A percentile compares a stretch with the other conserved stretches of the same genome.
These are phyloP conservation scores for Phortica okadai DNA, from an alignment of 2,888 invertebrate genomes.

Conservation along the genomic window DNA sequence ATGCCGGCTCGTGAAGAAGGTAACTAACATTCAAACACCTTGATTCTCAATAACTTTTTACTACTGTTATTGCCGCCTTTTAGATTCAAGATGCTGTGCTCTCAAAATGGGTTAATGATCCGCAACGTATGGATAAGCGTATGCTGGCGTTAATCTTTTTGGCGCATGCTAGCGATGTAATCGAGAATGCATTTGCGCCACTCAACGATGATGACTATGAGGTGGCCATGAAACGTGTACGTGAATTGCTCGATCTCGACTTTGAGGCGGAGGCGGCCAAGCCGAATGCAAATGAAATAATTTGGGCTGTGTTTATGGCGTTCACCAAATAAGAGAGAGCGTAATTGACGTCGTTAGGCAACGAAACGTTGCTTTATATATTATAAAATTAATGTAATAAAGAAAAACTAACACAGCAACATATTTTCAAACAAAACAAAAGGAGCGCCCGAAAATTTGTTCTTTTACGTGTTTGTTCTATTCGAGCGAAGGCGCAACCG, in stretches of 20 bases:
- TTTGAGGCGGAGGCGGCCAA: conserved; percentile 97
- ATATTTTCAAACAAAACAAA: background rate
- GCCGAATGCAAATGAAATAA: conserved; percentile 92
- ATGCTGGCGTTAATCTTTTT: conserved; percentile 94
- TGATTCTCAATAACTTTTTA: background rate
- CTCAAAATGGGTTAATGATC: conserved; percentile 97
- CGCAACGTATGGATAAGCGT: conserved; percentile 97
- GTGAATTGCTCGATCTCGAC: conserved; percentile 96
- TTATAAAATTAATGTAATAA: conserved; percentile 32
- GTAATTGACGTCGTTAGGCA: conserved; percentile 1
- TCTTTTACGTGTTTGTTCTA: background rate
- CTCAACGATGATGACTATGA: conserved; percentile 98
- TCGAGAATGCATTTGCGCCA: conserved; percentile 99
- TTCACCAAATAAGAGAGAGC: conserved; percentile 89
- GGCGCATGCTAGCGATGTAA: conserved; percentile 98
- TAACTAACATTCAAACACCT: conserved; percentile 67
- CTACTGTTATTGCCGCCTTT: conserved; percentile 52
- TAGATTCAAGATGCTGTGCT: conserved; percentile 98
- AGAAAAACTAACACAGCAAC: background rate
- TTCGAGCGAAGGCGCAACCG: background rate
- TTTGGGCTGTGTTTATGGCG: conserved; percentile 99
- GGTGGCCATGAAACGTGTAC: conserved; percentile 97
- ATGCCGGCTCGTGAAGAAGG: conserved; percentile 97
- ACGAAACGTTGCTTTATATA: conserved; percentile 59
- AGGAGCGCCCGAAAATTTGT: background rate